Conservation (phyloP, 2,797 vertebrate species). For the Hydrophis major region DNA sequence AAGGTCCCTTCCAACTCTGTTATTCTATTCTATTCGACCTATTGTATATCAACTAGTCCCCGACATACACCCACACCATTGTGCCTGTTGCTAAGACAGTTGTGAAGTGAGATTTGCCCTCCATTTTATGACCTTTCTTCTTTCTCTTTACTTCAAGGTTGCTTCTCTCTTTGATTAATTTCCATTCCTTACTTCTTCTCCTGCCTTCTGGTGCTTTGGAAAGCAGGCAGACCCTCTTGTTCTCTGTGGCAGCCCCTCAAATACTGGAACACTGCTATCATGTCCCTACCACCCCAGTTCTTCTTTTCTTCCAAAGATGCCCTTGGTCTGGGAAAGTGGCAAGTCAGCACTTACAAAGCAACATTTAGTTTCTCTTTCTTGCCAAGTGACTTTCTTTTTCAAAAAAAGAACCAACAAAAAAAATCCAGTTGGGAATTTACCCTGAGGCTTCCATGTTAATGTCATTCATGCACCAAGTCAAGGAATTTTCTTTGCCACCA, state of each 20-base stretch:
- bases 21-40: no score
- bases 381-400: background rate
- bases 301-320: background rate
- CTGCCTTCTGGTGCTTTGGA: background rate
- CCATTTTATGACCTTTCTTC: no score
- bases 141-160: no score
- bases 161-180: background rate
- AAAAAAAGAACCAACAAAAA: background rate
- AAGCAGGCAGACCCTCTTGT: fast-evolving
- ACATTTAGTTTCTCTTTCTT: background rate
- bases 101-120: no score
- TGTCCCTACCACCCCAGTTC: background rate
- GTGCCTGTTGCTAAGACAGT: no score
- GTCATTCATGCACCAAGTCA: background rate
- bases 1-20: no score
- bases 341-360: background rate
- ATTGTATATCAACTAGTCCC: no score
- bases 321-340: background rate
- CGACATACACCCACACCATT: no score
- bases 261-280: background rate
- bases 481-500: background rate
- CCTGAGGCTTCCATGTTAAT: background rate
- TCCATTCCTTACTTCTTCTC: background rate
- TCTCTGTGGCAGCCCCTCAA: background rate
- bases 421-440: background rate